Percentiles rank a stretch among this genome's conserved stretches.
These are phyloP conservation scores for Cordilura impudica DNA, from an alignment of 2,888 invertebrate species.

Conservation along the genomic window DNA sequence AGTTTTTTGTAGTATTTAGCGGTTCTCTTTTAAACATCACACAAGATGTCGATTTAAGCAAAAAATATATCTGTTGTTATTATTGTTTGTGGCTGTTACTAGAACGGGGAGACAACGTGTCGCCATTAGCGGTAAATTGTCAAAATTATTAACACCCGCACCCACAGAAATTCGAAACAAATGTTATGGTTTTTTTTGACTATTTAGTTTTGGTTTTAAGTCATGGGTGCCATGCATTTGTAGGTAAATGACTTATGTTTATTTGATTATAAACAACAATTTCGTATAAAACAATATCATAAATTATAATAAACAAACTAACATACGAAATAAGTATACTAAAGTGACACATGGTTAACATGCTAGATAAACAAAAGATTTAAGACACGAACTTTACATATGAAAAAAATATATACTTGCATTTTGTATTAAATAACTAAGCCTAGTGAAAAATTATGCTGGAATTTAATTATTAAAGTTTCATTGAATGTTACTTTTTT, in stretches of 20 bases:
- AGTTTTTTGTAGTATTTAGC: too few relatives aligned
- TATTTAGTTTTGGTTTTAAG: constrained; percentile 1
- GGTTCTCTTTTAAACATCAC: too few relatives aligned
- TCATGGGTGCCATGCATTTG: constrained; percentile 31
- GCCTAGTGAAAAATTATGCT: too few relatives aligned
- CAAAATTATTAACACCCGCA: constrained; percentile 62
- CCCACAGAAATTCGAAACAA: constrained; percentile 35
- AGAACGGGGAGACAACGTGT: constrained; percentile 57
- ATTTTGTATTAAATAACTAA: too few relatives aligned
- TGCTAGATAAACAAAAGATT: too few relatives aligned
- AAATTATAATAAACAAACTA: constrained; percentile 36
- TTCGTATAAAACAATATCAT: constrained; percentile 32
- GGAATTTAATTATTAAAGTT: too few relatives aligned
- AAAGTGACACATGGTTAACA: constrained; percentile 5
- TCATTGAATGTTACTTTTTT: too few relatives aligned
- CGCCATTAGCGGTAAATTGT: constrained; percentile 61
- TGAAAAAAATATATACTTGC: too few relatives aligned
- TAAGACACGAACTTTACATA: too few relatives aligned
- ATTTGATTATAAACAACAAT: constrained; percentile 35
- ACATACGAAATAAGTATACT: background rate
- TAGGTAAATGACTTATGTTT: constrained; percentile 48
- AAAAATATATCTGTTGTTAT: too few relatives aligned
- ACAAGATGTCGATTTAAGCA: too few relatives aligned
- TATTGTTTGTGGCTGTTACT: too few relatives aligned
- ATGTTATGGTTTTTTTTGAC: background rate